These are phyloP conservation scores for Monarcha castaneiventris DNA, from an alignment of 2,113 vertebrate genomes.

Conservation along the genomic window DNA sequence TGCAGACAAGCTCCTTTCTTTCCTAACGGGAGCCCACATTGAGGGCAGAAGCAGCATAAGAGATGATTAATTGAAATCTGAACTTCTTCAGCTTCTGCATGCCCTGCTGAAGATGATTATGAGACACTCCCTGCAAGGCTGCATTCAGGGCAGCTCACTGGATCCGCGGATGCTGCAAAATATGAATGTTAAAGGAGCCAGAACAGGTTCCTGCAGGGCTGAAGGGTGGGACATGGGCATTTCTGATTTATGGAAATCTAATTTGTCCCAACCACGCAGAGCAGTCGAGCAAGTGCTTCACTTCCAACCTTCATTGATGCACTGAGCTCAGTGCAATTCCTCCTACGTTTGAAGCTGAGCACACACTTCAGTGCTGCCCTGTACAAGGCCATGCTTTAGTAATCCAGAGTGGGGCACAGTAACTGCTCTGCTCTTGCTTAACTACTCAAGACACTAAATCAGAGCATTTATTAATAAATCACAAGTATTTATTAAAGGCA, in stretches of 20 bases:
- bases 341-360: not conserved
- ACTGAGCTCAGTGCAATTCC: not conserved
- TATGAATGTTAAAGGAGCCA: not conserved
- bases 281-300: not conserved
- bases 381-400: not conserved
- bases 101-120: not conserved
- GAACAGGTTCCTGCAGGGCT: not conserved
- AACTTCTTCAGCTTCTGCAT: not conserved
- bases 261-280: not conserved
- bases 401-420: not conserved
- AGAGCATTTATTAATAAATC: not conserved
- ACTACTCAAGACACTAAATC: not conserved
- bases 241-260: not conserved
- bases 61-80: not conserved
- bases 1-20: not conserved
- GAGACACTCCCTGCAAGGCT: not conserved
- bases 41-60: not conserved
- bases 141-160: not conserved
- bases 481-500: not conserved
- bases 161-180: not conserved
- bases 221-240: not conserved
- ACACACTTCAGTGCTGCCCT: not conserved
- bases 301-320: not conserved
- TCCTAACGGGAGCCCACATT: rapidly evolving
- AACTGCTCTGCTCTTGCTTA: not conserved